Evolutionary conservation across 2,888 invertebrate genomes (phyloP), one percentile per base, ranked within the genome.

Genomic region (Tenthredo livida): DNA sequence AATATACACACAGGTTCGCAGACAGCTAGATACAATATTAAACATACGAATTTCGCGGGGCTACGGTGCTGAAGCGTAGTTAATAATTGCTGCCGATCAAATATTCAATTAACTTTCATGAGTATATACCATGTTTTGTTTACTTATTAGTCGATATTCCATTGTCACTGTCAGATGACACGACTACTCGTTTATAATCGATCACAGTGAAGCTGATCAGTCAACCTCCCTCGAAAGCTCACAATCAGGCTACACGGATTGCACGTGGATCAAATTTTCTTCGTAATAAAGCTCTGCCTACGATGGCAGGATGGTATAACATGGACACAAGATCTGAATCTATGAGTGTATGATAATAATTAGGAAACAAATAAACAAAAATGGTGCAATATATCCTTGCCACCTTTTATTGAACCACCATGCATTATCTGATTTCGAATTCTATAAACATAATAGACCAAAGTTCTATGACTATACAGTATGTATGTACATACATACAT

Each of bases 51-150:
- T 77, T 77, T 54, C 7, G 6, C 50, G 50, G 17, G 7, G 17
- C 50, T 17, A 9, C n/a, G 33, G 17, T 17, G 50, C 17, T 33
- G 29, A 47, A 29, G 77, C 50, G 7, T 77, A 54, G 77, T 77
- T 77, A 54, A 77, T 77, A 50, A 77, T 50, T 54, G 33, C 77
- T 77, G 9, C 29, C 40, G 33, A 77, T 54, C 29, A 54, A 77
- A 77, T 77, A 77, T 77, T 77, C 77, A 77, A 77, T 77, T 77
- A 50, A 50, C 29, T 29, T 29, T 54, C 54, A 77, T 77, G 50
- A 50, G n/a, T 43, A 54, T 43, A 54, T 54, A 61, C 37, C 58
- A 17, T 61, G 40, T 58, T 58, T 50, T 33, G 58, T 61, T 61
- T 61, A 80, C 21, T 37, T 80, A 33, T 17, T 25, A 40, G n/a